Evolutionary conservation across 1,140 invertebrate species (phyloP).

Genomic region (Ephestia elutella): DNA sequence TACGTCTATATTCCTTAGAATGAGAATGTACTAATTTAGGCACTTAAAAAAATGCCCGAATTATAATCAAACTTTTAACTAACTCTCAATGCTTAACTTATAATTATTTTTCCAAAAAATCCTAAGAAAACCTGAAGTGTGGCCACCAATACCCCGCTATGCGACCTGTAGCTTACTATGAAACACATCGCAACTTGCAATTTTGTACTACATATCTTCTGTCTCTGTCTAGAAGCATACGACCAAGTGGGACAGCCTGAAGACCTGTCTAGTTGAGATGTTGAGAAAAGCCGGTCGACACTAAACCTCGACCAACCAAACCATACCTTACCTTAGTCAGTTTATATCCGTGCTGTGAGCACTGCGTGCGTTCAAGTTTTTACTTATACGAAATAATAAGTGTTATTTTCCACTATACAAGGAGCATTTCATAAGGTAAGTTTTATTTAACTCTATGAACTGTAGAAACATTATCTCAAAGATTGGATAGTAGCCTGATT

Average conservation of each 20-base stretch:
- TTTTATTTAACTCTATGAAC: background rate
- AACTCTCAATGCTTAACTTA: no score
- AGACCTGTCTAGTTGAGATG: conserved; percentile 4
- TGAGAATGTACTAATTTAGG: no score
- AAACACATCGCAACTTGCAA: conserved; percentile 5
- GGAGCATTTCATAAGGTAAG: background rate
- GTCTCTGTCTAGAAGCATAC: background rate
- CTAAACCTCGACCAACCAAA: background rate
- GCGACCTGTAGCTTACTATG: conserved; percentile 9
- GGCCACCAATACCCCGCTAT: conserved; percentile 1
- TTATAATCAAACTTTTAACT: no score
- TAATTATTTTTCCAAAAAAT: no score
- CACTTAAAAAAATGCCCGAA: no score
- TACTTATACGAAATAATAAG: background rate
- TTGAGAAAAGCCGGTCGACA: background rate
- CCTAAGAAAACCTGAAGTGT: background rate
- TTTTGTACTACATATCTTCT: background rate
- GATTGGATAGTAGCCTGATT: background rate
- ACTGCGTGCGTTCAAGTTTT: background rate
- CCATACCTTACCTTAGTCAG: background rate
- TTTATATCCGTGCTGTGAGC: background rate
- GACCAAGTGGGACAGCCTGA: background rate
- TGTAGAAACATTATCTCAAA: background rate
- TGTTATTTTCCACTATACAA: background rate
- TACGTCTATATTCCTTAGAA: no score